Evolutionary conservation across 2,113 vertebrate genomes (phyloP), one percentile per base, ranked within the genome.

Genomic region (Crotalus helleri): DNA sequence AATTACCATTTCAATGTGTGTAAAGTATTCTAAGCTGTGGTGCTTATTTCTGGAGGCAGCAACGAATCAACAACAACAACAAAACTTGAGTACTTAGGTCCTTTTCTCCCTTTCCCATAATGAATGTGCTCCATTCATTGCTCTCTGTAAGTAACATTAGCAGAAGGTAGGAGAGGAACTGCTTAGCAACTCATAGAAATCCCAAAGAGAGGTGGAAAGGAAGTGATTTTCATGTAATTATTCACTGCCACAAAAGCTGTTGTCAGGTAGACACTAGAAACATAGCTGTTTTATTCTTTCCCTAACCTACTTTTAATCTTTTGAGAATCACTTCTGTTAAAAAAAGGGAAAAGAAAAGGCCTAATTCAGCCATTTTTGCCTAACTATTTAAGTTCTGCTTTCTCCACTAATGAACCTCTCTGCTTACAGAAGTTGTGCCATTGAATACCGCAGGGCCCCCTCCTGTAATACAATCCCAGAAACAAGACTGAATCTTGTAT

Each of bases 181-280:
- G 96, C 98, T 97, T 98, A 98, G 98, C 98, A 98, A 98, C 98
- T 95, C 90, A n/a, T 95, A 97, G 96, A 97, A 95, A 96, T 96
- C 97, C 96, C 95, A 94, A 95, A 97, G 96, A 97, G 97, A 97
- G 97, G 97, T 97, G 97, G 97, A 97, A 95, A 98, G 98, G 98
- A 98, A 98, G 98, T 97, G 97, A 96, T 97, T 97, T 98, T 98
- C 97, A 96, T 97, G 98, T 98, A 97, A 98, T 98, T 98, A 97
- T 98, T 98, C 97, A 98, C 96, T 97, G 91, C 94, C 53, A 98
- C 97, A 98, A 98, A 98, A 96, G 97, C 97, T 91, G 94, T 95
- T 98, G 98, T 98, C 98, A 98, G 98, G 97, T 98, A 97, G 97
- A 97, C 97, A 97, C 97, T 97, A 95, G 97, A 98, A 98, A 97